phyloP scores from a whole-genome alignment of 1,140 invertebrate species.

The Sipha flava region DNA sequence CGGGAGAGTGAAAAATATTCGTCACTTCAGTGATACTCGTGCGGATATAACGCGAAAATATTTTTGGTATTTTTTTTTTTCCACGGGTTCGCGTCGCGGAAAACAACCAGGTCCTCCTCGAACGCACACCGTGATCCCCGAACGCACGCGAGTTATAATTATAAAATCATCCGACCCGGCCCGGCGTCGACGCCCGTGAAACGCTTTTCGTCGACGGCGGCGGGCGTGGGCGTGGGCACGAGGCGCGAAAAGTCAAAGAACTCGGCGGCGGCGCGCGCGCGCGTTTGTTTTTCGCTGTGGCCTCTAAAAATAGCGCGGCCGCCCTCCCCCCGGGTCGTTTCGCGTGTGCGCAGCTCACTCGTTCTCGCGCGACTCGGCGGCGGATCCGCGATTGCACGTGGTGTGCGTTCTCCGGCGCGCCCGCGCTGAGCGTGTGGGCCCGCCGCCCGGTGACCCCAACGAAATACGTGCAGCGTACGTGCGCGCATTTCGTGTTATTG shows the following conservation, averaged over 20 bases:
- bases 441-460: slow-evolving; percentile 5
- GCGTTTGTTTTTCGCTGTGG: slow-evolving; percentile 21
- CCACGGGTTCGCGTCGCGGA: no score
- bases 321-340: not conserved
- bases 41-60: no score
- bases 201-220: not conserved
- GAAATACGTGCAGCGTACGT: not conserved
- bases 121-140: no score
- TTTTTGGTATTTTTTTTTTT: no score
- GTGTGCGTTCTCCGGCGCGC: not conserved
- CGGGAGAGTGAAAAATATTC: no score
- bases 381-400: not conserved
- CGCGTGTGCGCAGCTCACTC: not conserved
- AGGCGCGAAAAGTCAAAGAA: slow-evolving; percentile 31
- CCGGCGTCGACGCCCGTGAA: slow-evolving; percentile 18
- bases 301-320: slow-evolving; percentile 28
- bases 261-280: not conserved
- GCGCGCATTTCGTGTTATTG: slow-evolving; percentile 14
- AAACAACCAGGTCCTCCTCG: no score
- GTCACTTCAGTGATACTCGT: no score
- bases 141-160: not conserved
- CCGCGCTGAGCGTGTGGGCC: not conserved
- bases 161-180: not conserved
- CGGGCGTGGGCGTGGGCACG: slow-evolving; percentile 15
- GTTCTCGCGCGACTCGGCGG: not conserved